Evolutionary conservation across 2,113 vertebrate species (phyloP).

Genomic region (Gallinago paraguaiae): DNA sequence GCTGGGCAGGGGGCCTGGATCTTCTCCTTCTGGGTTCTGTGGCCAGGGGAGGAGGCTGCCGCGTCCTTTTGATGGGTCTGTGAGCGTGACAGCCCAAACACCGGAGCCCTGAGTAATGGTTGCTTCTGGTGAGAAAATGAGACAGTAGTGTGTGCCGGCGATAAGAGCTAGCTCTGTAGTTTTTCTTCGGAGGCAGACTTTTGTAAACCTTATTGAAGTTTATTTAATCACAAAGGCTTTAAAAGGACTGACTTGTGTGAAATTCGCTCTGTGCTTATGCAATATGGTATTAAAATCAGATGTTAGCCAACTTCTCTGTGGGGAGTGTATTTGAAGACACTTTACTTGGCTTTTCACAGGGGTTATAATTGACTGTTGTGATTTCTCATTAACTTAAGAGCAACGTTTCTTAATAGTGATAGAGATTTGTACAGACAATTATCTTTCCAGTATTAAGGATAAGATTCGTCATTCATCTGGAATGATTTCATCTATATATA

Average conservation of each 20-base stretch:
- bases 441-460: background rate
- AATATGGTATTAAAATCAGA: slow-evolving; percentile 1
- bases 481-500: background rate
- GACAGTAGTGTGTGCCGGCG: background rate
- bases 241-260: slow-evolving; percentile 6
- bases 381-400: slow-evolving; percentile 29
- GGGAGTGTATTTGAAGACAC: slow-evolving; percentile 14
- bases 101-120: background rate
- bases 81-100: background rate
- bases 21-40: background rate
- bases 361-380: slow-evolving; percentile 5
- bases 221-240: slow-evolving; percentile 42
- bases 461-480: background rate
- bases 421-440: slow-evolving; percentile 11
- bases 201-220: slow-evolving; percentile 14
- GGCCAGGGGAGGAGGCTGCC: background rate
- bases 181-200: background rate
- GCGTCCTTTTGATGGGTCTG: background rate
- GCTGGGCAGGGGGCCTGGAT: background rate
- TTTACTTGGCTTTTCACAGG: slow-evolving; percentile 17
- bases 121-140: slow-evolving; percentile 6
- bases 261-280: background rate
- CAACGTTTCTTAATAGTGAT: background rate
- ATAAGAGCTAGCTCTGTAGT: background rate
- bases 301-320: slow-evolving; percentile 10